Evolutionary conservation across 2,113 vertebrate species (phyloP).

Genomic region (Rattus norvegicus): GRCr8 NC_086036.1:76005501-76006000

Average conservation of each 20-base stretch:
- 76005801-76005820: background rate
- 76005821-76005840: background rate
- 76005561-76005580: background rate
- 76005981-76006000: too few species aligned
- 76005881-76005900: background rate
- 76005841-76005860: background rate
- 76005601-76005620: background rate
- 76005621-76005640: background rate
- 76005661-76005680: background rate
- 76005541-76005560: background rate
- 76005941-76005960: background rate
- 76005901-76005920: background rate
- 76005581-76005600: background rate
- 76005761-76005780: background rate
- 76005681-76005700: background rate
- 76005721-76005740: background rate
- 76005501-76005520: background rate
- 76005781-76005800: too few species aligned
- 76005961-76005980: background rate
- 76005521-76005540: background rate
- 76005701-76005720: background rate
- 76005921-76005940: background rate
- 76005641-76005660: background rate
- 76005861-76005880: background rate
- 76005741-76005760: background rate